phyloP scores from a whole-genome alignment of 2,888 invertebrate genomes.

The Cacoxenus indagator region DNA sequence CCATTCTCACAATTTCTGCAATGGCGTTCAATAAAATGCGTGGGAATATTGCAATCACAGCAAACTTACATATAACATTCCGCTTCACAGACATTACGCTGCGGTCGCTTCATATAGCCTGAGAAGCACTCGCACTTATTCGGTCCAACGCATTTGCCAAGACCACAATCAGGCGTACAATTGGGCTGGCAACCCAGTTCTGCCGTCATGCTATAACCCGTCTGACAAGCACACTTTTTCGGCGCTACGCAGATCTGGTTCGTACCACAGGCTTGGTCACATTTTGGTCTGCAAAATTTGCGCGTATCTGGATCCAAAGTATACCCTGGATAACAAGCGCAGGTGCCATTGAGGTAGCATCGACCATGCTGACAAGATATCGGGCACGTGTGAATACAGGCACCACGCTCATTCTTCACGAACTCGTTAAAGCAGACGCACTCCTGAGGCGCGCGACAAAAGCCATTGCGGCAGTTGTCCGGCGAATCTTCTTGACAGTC shows the following conservation, averaged over 20 bases:
- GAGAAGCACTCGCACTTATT: conserved; percentile 69
- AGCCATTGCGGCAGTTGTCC: conserved; percentile 71
- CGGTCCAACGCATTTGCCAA: conserved; percentile 65
- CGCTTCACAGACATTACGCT: conserved; percentile 64
- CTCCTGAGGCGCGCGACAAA: conserved; percentile 69
- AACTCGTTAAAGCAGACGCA: conserved; percentile 68
- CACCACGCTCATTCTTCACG: conserved; percentile 58
- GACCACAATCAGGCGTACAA: conserved; percentile 66
- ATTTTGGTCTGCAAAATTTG: conserved; percentile 65
- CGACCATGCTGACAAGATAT: conserved; percentile 78
- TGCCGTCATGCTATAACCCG: conserved; percentile 57
- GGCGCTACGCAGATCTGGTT: conserved; percentile 60
- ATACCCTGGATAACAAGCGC: conserved; percentile 73
- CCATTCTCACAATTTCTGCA: conserved; percentile 71
- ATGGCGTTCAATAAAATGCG: no score
- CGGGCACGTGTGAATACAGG: conserved; percentile 78
- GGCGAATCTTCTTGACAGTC: conserved; percentile 67
- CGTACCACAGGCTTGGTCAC: conserved; percentile 66
- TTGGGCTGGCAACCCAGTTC: conserved; percentile 66
- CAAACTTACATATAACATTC: conserved; percentile 63
- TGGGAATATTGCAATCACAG: not conserved
- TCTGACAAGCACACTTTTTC: conserved; percentile 53
- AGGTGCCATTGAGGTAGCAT: conserved; percentile 75
- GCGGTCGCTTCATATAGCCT: conserved; percentile 66
- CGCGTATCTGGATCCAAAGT: conserved; percentile 61